Base-by-base conservation (phyloP, 2,113 vertebrate species). In the Andinoacara biseriatus region DNA sequence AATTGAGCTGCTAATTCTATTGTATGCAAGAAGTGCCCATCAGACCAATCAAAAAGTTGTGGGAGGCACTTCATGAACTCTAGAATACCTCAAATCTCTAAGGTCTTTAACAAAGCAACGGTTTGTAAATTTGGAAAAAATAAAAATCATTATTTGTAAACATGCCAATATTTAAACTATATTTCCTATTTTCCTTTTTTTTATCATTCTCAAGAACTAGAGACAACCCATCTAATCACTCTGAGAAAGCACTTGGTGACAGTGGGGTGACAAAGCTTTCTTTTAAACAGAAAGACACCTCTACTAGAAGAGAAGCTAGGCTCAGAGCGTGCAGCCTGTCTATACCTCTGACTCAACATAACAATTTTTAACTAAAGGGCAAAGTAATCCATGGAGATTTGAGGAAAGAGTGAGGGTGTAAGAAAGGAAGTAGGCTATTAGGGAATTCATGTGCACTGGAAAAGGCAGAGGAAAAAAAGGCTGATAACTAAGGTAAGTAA, bases 351-450 rank as follows among this genome's bases (percentile, higher is more conserved):
- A 74, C 67, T 81, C 76, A 69, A 61, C 78, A 59, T 31, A 79
- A 83, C 24, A 65, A 40, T 33, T 10, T 58, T 80, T 33, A 75
- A 67, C 38, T 7, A 46, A 75, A 24, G 65, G 84, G 60, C 49
- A 0, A 72, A 56, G 54, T 62, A 83, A 83, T 78, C 56, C 56
- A 52, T 29, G 74, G 46, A 61, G 76, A 80, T 43, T 76, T 67
- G 38, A 8, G 75, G 52, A 67, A 31, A 43, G n/a, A 58, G 31
- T 5, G 49, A 65, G 60, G 49, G 59, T 26, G n/a, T 80, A 46
- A 31, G 46, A 49, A 49, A 17, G 26, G 67, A 72, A 72, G 31
- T 72, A 46, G 38, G 78, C 65, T 78, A 80, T 84, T 80, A 59
- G 49, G 67, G 84, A 67, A 57, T 74, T 63, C 15, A 33, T 40